Percentiles rank a stretch among this genome's conserved stretches.
phyloP scores from a whole-genome alignment of 2,888 invertebrate genomes.

The Cataglyphis altisquamis region DNA sequence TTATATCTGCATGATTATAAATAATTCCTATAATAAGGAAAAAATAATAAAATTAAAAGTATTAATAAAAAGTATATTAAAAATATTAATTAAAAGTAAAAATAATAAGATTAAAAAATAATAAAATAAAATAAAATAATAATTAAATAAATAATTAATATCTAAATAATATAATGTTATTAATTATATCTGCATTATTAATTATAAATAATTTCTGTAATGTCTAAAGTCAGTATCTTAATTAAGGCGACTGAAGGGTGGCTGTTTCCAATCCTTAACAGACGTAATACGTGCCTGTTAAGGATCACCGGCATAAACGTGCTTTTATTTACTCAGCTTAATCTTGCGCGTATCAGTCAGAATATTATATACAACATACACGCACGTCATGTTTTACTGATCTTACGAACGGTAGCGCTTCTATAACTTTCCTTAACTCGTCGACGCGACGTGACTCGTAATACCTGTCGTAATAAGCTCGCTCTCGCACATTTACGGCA shows the following conservation, averaged over 20 bases:
- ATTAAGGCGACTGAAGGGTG: neutral
- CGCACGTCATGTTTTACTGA: neutral
- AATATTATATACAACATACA: constrained; percentile 10
- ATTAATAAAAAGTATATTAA: too few species aligned
- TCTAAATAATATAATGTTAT: too few species aligned
- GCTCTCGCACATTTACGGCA: constrained; percentile 32
- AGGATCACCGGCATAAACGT: neutral
- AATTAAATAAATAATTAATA: too few species aligned
- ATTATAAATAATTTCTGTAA: too few species aligned
- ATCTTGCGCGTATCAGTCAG: constrained; percentile 1
- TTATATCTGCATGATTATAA: neutral
- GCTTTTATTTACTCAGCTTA: constrained; percentile 2
- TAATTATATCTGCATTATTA: too few species aligned
- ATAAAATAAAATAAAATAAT: too few species aligned
- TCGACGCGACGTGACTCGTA: constrained; percentile 41
- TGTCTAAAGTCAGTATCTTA: neutral
- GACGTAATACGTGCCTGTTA: neutral
- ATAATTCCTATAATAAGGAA: neutral
- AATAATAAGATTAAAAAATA: too few species aligned
- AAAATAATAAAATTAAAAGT: too few species aligned
- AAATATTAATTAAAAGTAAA: too few species aligned
- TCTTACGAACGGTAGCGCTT: constrained; percentile 3
- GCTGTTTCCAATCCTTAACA: neutral
- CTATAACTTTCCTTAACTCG: constrained; percentile 32
- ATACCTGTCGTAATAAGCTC: constrained; percentile 54